Evolutionary conservation across 2,113 vertebrate genomes (phyloP).

Genomic region (Atherinomorus stipes): DNA sequence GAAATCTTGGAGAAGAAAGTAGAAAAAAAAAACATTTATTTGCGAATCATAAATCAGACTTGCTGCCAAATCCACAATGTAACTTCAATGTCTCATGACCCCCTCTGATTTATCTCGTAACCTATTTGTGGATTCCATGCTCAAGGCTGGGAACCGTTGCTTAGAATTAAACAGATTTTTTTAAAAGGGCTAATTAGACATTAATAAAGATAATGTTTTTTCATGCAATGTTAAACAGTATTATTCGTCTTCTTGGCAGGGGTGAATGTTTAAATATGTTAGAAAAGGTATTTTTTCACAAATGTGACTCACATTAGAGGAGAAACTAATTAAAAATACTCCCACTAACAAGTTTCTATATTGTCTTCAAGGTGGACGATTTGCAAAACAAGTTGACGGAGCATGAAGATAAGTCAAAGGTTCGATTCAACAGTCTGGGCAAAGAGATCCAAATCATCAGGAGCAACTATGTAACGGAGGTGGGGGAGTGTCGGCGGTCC

Average conservation of each 20-base stretch:
- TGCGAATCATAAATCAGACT: background rate
- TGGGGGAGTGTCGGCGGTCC: slow-evolving; percentile 77
- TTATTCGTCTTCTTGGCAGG: too few relatives aligned
- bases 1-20: background rate
- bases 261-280: slow-evolving; percentile 43
- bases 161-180: background rate
- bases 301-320: background rate
- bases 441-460: slow-evolving; percentile 77
- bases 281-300: slow-evolving; percentile 28
- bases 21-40: background rate
- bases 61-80: background rate
- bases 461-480: slow-evolving; percentile 77
- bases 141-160: background rate
- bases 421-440: slow-evolving; percentile 78
- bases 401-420: slow-evolving; percentile 80
- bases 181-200: too few relatives aligned
- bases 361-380: slow-evolving; percentile 78
- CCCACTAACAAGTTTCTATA: slow-evolving; percentile 22
- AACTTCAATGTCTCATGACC: background rate
- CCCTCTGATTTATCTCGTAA: background rate
- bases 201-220: too few relatives aligned
- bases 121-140: background rate
- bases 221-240: too few relatives aligned
- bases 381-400: slow-evolving; percentile 83
- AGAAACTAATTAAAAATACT: slow-evolving; percentile 16